These are phyloP conservation scores for Hirundo rustica DNA, from an alignment of 2,797 vertebrate genomes.

Conservation along the genomic window DNA sequence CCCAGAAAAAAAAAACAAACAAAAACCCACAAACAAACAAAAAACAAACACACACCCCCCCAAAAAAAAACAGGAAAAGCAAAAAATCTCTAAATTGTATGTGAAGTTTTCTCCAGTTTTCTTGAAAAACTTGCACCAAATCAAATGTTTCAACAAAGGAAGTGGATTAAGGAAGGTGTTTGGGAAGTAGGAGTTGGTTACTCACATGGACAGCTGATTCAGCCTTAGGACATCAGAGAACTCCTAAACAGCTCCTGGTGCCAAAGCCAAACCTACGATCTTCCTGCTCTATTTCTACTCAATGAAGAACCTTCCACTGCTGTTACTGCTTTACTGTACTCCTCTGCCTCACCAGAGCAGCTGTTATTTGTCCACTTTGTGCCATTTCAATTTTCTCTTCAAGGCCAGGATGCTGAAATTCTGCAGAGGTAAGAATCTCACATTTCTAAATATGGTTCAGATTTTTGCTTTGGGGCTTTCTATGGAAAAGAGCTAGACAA, in stretches of 20 bases:
- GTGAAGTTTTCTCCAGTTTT: neutral
- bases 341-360: neutral
- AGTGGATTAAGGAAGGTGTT: neutral
- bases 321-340: neutral
- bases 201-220: slow-evolving; percentile 15
- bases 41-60: too few species aligned
- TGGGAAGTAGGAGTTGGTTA: neutral
- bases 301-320: neutral
- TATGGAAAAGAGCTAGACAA: neutral
- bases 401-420: neutral
- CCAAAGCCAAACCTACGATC: neutral
- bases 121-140: neutral
- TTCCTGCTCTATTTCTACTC: neutral
- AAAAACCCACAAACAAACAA: too few species aligned
- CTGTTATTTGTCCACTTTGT: neutral
- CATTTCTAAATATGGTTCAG: neutral
- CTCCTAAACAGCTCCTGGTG: neutral
- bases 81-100: neutral
- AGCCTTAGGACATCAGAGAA: slow-evolving; percentile 24
- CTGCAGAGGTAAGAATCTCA: neutral
- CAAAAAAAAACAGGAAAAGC: neutral
- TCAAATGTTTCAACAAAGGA: neutral
- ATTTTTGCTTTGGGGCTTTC: neutral
- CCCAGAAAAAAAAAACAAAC: neutral
- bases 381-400: neutral